Conservation (phyloP, 2,888 invertebrate species). For the Hemistola chrysoprasaria region DNA sequence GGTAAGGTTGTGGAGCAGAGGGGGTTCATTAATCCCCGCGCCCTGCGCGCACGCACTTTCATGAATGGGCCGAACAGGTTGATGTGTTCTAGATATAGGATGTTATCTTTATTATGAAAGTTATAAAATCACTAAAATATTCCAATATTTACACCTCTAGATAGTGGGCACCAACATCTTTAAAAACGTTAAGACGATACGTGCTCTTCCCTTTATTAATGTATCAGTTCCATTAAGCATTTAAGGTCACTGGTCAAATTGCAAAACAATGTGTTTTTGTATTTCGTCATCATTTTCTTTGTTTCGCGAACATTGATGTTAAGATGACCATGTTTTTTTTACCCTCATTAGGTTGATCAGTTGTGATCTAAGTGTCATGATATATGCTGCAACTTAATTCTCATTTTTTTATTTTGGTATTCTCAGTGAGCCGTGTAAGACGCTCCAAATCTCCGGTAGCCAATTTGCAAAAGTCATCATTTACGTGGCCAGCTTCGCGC, state of each 20-base stretch:
- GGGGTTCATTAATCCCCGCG: slow-evolving; percentile 81
- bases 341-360: slow-evolving; percentile 44
- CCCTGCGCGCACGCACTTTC: slow-evolving; percentile 82
- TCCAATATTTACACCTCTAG: no score
- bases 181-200: slow-evolving; percentile 13
- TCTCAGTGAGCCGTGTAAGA: slow-evolving; percentile 20
- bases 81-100: slow-evolving; percentile 70
- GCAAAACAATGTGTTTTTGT: slow-evolving; percentile 47
- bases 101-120: slow-evolving; percentile 38
- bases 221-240: slow-evolving; percentile 29
- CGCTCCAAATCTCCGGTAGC: slow-evolving; percentile 8
- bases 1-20: slow-evolving; percentile 56
- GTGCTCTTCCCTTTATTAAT: slow-evolving; percentile 32
- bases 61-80: slow-evolving; percentile 82
- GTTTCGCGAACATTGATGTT: slow-evolving; percentile 47
- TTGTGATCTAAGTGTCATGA: slow-evolving; percentile 12
- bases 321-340: slow-evolving; percentile 51
- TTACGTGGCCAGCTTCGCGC: neutral
- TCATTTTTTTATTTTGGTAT: slow-evolving; percentile 3
- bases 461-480: slow-evolving; percentile 2
- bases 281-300: slow-evolving; percentile 65
- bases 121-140: no score
- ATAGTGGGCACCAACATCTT: no score
- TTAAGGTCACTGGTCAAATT: slow-evolving; percentile 45
- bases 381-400: slow-evolving; percentile 7